phyloP scores from a whole-genome alignment of 2,797 vertebrate genomes.

The Staurois parvus region DNA sequence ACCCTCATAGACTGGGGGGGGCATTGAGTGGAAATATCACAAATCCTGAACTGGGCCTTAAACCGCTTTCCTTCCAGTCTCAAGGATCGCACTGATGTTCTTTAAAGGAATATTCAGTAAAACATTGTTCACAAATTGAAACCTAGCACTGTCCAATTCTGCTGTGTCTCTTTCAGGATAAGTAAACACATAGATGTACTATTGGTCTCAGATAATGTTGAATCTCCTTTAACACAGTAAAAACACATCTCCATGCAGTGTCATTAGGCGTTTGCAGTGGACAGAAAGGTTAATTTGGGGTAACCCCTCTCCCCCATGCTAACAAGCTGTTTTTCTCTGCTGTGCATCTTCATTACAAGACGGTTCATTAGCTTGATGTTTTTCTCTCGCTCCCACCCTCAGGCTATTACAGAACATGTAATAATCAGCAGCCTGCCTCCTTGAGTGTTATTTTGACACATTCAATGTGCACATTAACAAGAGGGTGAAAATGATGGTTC shows the following conservation, averaged over 20 bases:
- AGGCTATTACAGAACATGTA: conserved; percentile 36
- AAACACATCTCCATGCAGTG: not conserved
- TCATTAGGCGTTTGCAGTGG: not conserved
- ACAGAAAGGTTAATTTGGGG: conserved; percentile 10
- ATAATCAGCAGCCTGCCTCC: conserved; percentile 39
- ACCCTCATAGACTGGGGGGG: too few relatives aligned
- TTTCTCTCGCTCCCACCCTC: conserved; percentile 38
- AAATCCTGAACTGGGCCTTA: too few relatives aligned
- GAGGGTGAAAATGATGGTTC: conserved; percentile 21
- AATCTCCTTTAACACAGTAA: not conserved
- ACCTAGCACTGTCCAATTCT: not conserved
- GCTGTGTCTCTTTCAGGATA: not conserved
- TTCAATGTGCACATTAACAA: conserved; percentile 37
- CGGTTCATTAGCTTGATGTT: conserved; percentile 48
- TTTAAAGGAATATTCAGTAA: too few relatives aligned
- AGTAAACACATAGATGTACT: not conserved
- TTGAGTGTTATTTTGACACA: conserved; percentile 46
- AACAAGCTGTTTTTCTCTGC: conserved; percentile 39
- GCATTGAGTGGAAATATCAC: too few relatives aligned
- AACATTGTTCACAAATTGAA: too few relatives aligned
- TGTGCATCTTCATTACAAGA: conserved; percentile 45
- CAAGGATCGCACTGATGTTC: too few relatives aligned
- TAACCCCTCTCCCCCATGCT: conserved; percentile 11
- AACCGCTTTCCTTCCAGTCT: too few relatives aligned
- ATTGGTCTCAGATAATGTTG: not conserved